Conservation (phyloP, 2,888 invertebrate genomes). For the Carcina quercana region DNA sequence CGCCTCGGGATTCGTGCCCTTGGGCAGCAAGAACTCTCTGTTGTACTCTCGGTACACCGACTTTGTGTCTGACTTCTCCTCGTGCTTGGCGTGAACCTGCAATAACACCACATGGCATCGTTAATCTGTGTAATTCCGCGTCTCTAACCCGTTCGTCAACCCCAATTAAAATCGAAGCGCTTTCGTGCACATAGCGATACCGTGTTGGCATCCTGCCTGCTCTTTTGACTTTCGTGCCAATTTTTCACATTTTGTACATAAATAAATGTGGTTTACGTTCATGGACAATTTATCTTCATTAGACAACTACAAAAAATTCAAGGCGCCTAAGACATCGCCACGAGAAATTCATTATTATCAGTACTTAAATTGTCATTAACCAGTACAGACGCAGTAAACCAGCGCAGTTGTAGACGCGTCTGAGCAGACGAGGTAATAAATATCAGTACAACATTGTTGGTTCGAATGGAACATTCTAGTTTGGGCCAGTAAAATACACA, state of each 20-base stretch:
- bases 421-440: too few species aligned
- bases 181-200: constrained; percentile 31
- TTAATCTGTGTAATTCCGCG: constrained; percentile 2
- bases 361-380: too few species aligned
- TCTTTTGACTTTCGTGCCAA: constrained; percentile 31
- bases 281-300: constrained; percentile 41
- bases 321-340: constrained; percentile 7
- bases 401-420: too few species aligned
- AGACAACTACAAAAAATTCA: constrained; percentile 25
- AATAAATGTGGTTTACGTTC: constrained; percentile 32
- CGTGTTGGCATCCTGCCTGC: constrained; percentile 48
- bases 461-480: too few species aligned
- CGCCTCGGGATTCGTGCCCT: constrained; percentile 96
- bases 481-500: too few species aligned
- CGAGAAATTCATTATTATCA: too few species aligned
- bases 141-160: constrained; percentile 28
- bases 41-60: constrained; percentile 99
- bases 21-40: constrained; percentile 96
- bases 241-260: constrained; percentile 28
- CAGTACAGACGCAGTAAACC: too few species aligned
- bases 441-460: too few species aligned
- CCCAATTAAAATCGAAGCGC: constrained; percentile 29
- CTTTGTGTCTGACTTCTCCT: constrained; percentile 97
- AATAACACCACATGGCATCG: constrained; percentile 23
- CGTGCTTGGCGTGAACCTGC: constrained; percentile 98